phyloP scores from a whole-genome alignment of 2,113 vertebrate species.

The Microtus pennsylvanicus region DNA sequence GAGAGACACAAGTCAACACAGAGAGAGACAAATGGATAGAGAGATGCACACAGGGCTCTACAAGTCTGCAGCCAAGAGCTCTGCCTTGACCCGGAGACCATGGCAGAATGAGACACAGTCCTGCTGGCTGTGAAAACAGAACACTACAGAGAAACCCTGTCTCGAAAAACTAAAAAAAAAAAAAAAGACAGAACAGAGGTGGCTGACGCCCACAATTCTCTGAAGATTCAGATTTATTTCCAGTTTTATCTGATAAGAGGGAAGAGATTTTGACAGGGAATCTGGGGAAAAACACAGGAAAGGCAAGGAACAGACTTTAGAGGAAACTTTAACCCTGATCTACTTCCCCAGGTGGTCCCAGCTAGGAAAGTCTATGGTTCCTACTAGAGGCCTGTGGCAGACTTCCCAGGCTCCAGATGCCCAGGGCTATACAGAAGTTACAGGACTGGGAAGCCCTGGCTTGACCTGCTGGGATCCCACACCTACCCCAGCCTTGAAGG shows the following conservation, averaged over 20 bases:
- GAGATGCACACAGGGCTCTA: neutral
- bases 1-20: neutral
- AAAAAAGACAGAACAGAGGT: no score
- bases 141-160: no score
- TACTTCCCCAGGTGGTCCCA: neutral
- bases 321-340: neutral
- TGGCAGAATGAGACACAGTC: accelerated
- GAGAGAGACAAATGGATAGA: neutral
- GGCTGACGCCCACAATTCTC: neutral
- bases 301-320: neutral
- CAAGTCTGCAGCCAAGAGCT: neutral
- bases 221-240: neutral
- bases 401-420: neutral
- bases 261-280: no score
- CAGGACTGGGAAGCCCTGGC: neutral
- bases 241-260: neutral
- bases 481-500: neutral
- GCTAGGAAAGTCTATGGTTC: neutral
- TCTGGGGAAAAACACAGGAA: neutral
- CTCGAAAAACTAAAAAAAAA: no score
- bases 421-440: neutral
- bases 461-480: accelerated
- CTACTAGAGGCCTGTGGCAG: neutral
- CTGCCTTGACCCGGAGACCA: accelerated
- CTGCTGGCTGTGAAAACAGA: neutral